Percentiles rank a stretch among this genome's conserved stretches.
phyloP scores from a whole-genome alignment of 30 jellyfish, hydroid and myxozoan species.

The Turritopsis dohrnii region DNA sequence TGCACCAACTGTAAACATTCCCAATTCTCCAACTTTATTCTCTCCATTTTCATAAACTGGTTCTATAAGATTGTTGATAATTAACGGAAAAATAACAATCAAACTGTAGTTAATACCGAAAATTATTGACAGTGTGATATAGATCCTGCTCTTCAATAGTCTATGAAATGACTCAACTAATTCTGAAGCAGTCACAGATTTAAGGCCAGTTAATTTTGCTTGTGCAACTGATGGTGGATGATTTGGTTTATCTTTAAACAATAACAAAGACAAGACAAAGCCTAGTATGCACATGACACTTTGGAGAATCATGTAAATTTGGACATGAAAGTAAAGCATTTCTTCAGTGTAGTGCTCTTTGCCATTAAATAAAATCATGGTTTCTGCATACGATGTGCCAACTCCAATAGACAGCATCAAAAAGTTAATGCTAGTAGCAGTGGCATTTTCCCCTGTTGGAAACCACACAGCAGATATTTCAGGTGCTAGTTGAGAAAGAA shows the following conservation, averaged over 20 bases:
- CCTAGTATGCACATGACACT: not conserved
- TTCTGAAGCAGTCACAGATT: not conserved
- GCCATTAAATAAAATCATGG: conserved; percentile 5
- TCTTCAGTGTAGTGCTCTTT: not conserved
- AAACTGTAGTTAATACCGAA: not conserved
- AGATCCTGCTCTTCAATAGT: not conserved
- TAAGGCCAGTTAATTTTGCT: not conserved
- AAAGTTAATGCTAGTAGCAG: conserved; percentile 4
- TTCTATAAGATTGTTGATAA: not conserved
- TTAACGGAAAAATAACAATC: not conserved
- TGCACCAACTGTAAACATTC: not conserved
- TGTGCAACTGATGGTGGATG: conserved; percentile 7
- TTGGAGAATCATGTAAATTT: not conserved
- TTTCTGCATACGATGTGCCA: not conserved
- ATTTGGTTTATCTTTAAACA: not conserved
- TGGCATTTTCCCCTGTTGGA: not conserved
- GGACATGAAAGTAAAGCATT: not conserved
- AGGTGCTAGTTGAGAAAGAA: not conserved
- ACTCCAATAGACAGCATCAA: not conserved
- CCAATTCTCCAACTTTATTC: not conserved
- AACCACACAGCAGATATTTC: conserved; percentile 17
- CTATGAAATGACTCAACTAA: not conserved
- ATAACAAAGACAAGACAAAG: not conserved
- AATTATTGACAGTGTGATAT: not conserved
- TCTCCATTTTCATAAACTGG: not conserved